Evolutionary conservation across 2,888 invertebrate genomes (phyloP).

Genomic region (Brassicogethes aeneus): DNA sequence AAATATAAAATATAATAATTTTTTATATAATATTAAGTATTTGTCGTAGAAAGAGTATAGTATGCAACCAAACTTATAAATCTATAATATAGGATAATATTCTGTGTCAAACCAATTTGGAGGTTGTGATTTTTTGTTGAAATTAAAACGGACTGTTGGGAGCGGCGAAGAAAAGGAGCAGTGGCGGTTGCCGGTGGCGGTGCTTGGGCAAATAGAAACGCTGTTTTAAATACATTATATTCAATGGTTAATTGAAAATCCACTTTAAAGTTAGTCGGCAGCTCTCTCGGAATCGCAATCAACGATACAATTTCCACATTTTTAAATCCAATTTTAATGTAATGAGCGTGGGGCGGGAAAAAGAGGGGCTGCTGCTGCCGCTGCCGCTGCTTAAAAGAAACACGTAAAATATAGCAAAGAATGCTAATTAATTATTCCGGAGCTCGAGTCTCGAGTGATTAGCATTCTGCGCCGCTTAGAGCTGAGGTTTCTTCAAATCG

Average conservation of each 20-base stretch:
- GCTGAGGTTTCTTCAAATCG: conserved; percentile 12
- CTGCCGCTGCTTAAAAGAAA: too few species aligned
- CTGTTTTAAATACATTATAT: conserved; percentile 37
- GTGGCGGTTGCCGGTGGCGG: background rate
- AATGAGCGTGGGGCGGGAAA: conserved; percentile 26
- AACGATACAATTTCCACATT: conserved; percentile 42
- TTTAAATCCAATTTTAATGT: conserved; percentile 38
- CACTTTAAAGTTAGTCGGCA: conserved; percentile 37
- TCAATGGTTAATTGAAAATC: conserved; percentile 43
- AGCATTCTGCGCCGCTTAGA: conserved; percentile 14
- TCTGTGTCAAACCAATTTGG: too few species aligned
- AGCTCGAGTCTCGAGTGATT: conserved; percentile 31
- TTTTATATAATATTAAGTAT: too few species aligned
- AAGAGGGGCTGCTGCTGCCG: conserved; percentile 26
- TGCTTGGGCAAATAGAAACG: conserved; percentile 2
- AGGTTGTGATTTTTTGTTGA: too few species aligned
- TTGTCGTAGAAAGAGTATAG: too few species aligned
- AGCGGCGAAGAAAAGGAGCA: too few species aligned
- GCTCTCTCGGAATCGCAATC: conserved; percentile 37
- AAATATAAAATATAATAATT: too few species aligned
- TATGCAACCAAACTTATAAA: too few species aligned
- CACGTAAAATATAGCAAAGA: conserved; percentile 45
- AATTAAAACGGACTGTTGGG: too few species aligned
- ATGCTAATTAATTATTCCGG: conserved; percentile 53
- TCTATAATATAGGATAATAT: too few species aligned